phyloP scores from a whole-genome alignment of 2,888 invertebrate genomes.

The Apocheima hispidaria region DNA sequence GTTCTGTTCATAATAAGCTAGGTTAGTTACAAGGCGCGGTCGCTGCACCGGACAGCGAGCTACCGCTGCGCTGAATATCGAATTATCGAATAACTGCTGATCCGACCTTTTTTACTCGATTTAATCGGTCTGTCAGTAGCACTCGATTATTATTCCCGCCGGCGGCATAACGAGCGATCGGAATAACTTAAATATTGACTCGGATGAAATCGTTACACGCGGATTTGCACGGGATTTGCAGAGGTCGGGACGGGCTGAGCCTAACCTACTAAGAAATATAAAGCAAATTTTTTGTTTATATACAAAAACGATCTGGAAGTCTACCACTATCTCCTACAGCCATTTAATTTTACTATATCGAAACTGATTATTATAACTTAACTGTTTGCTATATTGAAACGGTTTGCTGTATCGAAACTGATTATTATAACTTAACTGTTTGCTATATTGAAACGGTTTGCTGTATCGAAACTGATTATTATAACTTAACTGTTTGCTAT shows the following conservation, averaged over 20 bases:
- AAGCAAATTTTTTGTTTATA: neutral
- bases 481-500: too few species aligned
- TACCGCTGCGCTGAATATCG: constrained; percentile 4
- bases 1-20: neutral
- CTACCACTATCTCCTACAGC: too few species aligned
- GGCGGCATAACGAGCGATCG: constrained; percentile 24
- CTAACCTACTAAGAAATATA: neutral
- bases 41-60: constrained; percentile 16
- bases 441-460: too few species aligned
- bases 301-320: neutral
- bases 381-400: too few species aligned
- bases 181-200: constrained; percentile 33
- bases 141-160: constrained; percentile 31
- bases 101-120: constrained; percentile 26
- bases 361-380: too few species aligned
- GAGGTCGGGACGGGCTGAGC: neutral
- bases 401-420: too few species aligned
- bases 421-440: too few species aligned
- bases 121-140: constrained; percentile 35
- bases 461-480: too few species aligned
- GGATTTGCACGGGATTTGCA: constrained; percentile 12
- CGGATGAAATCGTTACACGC: constrained; percentile 9
- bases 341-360: too few species aligned
- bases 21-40: neutral
- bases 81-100: neutral